A percentile compares a stretch with the other conserved stretches of the same genome.
These are phyloP conservation scores for Sebastes schlegelii DNA, from an alignment of 2,113 vertebrate genomes.

Conservation along the genomic window DNA sequence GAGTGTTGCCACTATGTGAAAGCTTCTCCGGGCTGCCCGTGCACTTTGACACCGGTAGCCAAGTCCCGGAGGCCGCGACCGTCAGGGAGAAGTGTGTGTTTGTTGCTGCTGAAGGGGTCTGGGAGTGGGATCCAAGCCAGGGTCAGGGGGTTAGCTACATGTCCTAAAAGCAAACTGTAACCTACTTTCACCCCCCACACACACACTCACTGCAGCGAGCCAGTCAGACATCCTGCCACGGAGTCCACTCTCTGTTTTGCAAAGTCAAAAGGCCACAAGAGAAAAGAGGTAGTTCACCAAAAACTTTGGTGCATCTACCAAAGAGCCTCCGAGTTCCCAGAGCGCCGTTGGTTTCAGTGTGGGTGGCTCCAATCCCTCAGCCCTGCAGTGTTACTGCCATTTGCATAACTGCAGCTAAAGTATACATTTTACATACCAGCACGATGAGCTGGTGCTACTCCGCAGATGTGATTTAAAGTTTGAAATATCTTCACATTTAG, in stretches of 20 bases:
- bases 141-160: constrained; percentile 75
- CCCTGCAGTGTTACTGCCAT: constrained; percentile 8
- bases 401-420: constrained; percentile 1
- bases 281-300: constrained; percentile 47
- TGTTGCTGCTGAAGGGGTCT: constrained; percentile 68
- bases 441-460: not conserved
- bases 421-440: not conserved
- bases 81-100: constrained; percentile 40
- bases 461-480: not conserved
- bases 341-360: constrained; percentile 40
- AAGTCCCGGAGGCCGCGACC: constrained; percentile 63
- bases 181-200: constrained; percentile 73
- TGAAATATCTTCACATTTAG: not conserved
- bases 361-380: constrained; percentile 46
- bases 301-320: constrained; percentile 62
- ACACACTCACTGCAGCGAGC: constrained; percentile 4
- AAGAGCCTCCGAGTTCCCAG: constrained; percentile 45
- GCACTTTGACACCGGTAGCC: constrained; percentile 78
- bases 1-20: constrained; percentile 76
- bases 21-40: constrained; percentile 76
- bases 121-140: constrained; percentile 75
- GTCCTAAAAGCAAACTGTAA: constrained; percentile 84
- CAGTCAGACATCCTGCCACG: constrained; percentile 44
- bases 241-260: constrained; percentile 42
- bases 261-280: constrained; percentile 78